These are phyloP conservation scores for Spisula solida DNA, from an alignment of 2,888 invertebrate species.

Conservation along the genomic window DNA sequence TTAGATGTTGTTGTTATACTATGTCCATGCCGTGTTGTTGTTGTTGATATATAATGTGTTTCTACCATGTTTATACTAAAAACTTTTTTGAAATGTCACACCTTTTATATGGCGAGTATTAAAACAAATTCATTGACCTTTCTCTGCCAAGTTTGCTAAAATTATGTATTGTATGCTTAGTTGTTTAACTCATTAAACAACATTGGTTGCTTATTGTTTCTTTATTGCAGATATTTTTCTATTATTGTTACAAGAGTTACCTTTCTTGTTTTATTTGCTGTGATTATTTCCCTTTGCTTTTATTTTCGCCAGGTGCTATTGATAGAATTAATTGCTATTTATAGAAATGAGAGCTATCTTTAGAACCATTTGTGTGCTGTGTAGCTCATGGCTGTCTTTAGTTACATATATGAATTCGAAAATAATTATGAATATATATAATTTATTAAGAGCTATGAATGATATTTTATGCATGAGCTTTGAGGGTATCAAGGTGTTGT, in stretches of 20 bases:
- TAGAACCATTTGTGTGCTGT: slow-evolving; percentile 16
- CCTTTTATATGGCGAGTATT: slow-evolving; percentile 29
- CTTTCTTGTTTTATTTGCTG: slow-evolving; percentile 38
- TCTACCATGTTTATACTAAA: slow-evolving; percentile 39
- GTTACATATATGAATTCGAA: not conserved
- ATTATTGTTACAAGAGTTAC: slow-evolving; percentile 16
- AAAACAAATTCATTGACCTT: slow-evolving; percentile 10
- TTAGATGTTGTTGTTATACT: slow-evolving; percentile 6
- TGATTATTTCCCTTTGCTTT: not conserved
- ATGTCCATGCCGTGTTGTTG: slow-evolving; percentile 26
- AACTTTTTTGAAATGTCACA: slow-evolving; percentile 62
- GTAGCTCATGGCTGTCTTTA: not conserved
- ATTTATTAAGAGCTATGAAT: not conserved
- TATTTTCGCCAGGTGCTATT: slow-evolving; percentile 32
- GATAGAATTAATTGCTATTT: slow-evolving; percentile 22
- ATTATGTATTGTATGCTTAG: not conserved
- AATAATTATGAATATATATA: not conserved
- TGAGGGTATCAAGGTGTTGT: slow-evolving; percentile 1
- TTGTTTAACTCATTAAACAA: not conserved
- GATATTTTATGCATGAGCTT: not conserved
- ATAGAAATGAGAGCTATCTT: not conserved
- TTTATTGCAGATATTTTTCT: not conserved
- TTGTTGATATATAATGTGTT: not conserved
- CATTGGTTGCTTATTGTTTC: not conserved
- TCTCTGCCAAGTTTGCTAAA: slow-evolving; percentile 1